Base-by-base conservation (phyloP, 2,888 invertebrate species). In the Caprella mutica region DNA sequence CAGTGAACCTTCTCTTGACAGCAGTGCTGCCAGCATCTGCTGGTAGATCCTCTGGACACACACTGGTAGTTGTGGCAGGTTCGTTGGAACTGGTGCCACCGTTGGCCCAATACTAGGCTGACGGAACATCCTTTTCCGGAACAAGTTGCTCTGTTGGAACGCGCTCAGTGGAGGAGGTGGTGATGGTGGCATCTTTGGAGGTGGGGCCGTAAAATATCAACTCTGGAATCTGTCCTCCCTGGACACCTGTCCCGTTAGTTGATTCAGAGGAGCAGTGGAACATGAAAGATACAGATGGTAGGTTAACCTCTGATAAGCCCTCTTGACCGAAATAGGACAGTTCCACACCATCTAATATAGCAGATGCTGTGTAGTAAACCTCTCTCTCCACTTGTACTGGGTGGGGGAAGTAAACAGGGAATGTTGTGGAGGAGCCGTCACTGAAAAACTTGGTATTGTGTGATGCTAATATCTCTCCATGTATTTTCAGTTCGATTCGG, bases 231-330 rank as follows among this genome's bases (percentile, higher is more conserved):
- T 96, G 94, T 40, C 94, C 94, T 46, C 94, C 94, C 75, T 94
- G 93, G 8, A 94, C 93, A 8, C 93, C 93, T 1, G 94, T 96
- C 48, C 94, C 94, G 70, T 96, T 96, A 55, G 94, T 96, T 75
- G 92, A 92, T 72, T 94, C 94, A 5, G 91, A 89, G 53, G 92
- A 93, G 74, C 93, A 93, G 74, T 94, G 93, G 75, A 94, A 96
- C 76, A 93, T 93, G 76, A 94, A 94, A 65, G 89, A 91, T 57
- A 94, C 92, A 70, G 85, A 86, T 4, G 91, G 91, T 72, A 89
- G 86, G 56, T 85, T 85, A 42, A 93, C 88, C 75, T 94, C 94
- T 69, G 90, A 89, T 79, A 93, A 81, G 23, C 94, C 94, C 74
- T 96, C 94, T 73, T 94, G 94, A 5, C 94, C 94, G 73, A 94